These are phyloP conservation scores for Tribolium castaneum DNA, from an alignment of 1,140 invertebrate genomes.

Conservation along the genomic window DNA sequence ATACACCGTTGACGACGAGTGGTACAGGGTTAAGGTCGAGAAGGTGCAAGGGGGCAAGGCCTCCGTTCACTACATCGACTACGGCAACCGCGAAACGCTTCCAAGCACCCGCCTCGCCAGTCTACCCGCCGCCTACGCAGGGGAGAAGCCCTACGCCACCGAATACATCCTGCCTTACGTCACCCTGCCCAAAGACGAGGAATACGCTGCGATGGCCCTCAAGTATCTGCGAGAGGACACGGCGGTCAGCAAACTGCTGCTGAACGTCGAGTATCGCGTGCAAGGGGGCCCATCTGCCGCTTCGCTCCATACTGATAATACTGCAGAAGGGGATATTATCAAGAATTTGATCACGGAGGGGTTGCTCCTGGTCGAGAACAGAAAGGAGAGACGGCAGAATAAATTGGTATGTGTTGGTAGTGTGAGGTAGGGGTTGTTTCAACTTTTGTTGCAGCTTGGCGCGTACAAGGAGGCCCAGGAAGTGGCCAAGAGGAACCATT, in stretches of 20 bases:
- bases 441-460: constrained; percentile 67
- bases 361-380: constrained; percentile 81
- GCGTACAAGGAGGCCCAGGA: constrained; percentile 89
- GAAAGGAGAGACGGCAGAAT: constrained; percentile 83
- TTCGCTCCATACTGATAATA: constrained; percentile 76
- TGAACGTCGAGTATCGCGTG: constrained; percentile 79
- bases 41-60: constrained; percentile 73
- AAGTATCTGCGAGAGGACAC: constrained; percentile 77
- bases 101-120: constrained; percentile 74
- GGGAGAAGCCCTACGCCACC: constrained; percentile 83
- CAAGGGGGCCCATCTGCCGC: constrained; percentile 74
- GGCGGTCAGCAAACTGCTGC: constrained; percentile 71
- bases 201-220: constrained; percentile 81
- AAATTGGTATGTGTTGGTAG: constrained; percentile 71
- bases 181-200: constrained; percentile 84
- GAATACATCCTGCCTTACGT: constrained; percentile 90
- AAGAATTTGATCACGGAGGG: constrained; percentile 89
- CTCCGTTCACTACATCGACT: constrained; percentile 84
- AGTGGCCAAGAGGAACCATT: constrained; percentile 83
- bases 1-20: constrained; percentile 86
- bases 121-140: constrained; percentile 81
- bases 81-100: constrained; percentile 83
- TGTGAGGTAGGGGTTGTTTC: not conserved
- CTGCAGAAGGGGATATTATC: constrained; percentile 83
- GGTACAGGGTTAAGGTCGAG: constrained; percentile 95